A percentile compares a stretch with the other conserved stretches of the same genome.
Evolutionary conservation across 1,140 invertebrate species (phyloP).

Genomic region (Philaenus spumarius): DNA sequence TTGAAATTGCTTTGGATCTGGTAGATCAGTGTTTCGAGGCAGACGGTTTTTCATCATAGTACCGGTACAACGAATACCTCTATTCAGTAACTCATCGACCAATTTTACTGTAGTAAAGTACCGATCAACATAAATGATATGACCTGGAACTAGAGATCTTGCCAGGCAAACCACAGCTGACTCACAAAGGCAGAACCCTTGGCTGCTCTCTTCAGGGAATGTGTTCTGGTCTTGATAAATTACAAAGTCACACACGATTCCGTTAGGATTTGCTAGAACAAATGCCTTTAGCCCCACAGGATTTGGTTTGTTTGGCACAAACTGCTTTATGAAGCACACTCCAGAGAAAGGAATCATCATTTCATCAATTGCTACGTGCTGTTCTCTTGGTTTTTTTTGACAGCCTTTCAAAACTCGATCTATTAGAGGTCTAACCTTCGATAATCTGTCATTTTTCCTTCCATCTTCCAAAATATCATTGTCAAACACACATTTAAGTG

Average conservation of each 20-base stretch:
- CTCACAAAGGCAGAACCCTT: conserved; percentile 21
- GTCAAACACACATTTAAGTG: not conserved
- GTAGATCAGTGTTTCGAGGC: not conserved
- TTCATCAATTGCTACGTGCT: not conserved
- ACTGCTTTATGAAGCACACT: not conserved
- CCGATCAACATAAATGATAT: conserved; percentile 29
- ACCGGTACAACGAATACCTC: conserved; percentile 8
- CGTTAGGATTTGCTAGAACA: no score
- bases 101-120: conserved; percentile 27
- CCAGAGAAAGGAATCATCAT: not conserved
- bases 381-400: not conserved
- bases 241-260: not conserved
- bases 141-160: conserved; percentile 8
- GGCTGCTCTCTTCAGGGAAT: not conserved
- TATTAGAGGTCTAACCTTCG: not conserved
- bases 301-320: not conserved
- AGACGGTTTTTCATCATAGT: conserved; percentile 16
- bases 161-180: conserved; percentile 17
- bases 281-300: no score
- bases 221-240: not conserved
- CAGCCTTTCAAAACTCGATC: not conserved
- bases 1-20: conserved; percentile 1
- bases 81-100: not conserved
- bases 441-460: not conserved
- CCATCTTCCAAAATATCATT: not conserved